These are phyloP conservation scores for Corythaeola cristata DNA, from an alignment of 2,113 vertebrate genomes.

Conservation along the genomic window DNA sequence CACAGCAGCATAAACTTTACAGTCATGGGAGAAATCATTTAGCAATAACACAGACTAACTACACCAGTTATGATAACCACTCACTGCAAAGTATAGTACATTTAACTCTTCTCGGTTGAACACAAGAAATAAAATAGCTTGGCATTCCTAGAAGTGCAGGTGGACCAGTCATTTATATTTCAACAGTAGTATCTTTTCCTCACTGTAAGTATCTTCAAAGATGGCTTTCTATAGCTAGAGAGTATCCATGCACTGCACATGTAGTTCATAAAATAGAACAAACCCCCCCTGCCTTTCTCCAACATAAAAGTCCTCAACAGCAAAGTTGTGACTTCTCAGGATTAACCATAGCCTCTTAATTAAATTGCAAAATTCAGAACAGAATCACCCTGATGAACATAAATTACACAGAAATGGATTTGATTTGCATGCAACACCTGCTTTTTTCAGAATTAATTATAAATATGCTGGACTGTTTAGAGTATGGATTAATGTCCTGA, in stretches of 20 bases:
- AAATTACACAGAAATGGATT: not conserved
- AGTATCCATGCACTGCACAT: not conserved
- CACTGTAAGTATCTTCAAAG: not conserved
- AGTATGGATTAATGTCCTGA: conserved; percentile 6
- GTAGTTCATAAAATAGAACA: not conserved
- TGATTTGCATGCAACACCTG: conserved; percentile 35
- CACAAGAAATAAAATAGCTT: not conserved
- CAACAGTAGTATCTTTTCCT: not conserved
- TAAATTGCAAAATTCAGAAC: not conserved
- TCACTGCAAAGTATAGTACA: not conserved
- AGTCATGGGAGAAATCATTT: not conserved
- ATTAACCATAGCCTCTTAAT: not conserved
- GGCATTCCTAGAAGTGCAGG: not conserved
- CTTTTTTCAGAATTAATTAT: conserved; percentile 49
- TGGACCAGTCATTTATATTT: not conserved
- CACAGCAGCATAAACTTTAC: not conserved
- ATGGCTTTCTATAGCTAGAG: not conserved
- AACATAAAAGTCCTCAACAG: not conserved
- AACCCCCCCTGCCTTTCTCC: not conserved
- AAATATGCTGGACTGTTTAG: conserved; percentile 19
- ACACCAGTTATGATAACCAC: not conserved
- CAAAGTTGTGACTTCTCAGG: not conserved
- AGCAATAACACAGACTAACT: not conserved
- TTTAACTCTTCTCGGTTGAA: not conserved
- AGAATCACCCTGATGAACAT: not conserved